Base-by-base conservation (phyloP, 2,888 invertebrate species). In the Sabellastarte sp. region DNA sequence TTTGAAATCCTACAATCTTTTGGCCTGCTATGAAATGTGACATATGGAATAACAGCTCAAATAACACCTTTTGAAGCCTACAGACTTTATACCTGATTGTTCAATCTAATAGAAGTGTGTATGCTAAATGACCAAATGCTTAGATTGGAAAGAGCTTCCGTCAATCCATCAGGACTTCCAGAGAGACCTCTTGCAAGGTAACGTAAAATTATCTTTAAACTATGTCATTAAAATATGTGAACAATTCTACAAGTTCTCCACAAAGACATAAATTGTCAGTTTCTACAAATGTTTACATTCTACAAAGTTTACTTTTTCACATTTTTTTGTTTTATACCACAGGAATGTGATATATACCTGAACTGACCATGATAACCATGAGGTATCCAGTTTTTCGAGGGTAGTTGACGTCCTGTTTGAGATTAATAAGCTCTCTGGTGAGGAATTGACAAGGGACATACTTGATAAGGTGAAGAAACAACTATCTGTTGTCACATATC, bases 61-160 rank as follows among this genome's bases (percentile, higher is more conserved):
- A n/a, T n/a, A n/a, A n/a, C n/a, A n/a, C n/a, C n/a, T n/a, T n/a
- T n/a, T n/a, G n/a, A n/a, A n/a, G n/a, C n/a, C n/a, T n/a, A n/a
- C n/a, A n/a, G n/a, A n/a, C n/a, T n/a, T n/a, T n/a, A n/a, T 41
- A 41, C 20, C 20, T 41, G 10, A 41, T 41, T 41, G 10, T 64
- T 4, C 58, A 80, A 78, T 63, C 65, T 71, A 4, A 63, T 77
- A 5, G 66, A 66, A 26, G 69, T 78, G 20, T 64, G 80, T 50
- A 65, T 67, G 41, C 59, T 78, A 26, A 81, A 82, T 65, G 80
- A 81, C 60, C 75, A 77, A 60, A 66, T 85, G 67, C 79, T 82
- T 72, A 70, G 73, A n/a, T 65, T 84, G 32, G 84, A 85, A 52
- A 74, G 84, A 68, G 79, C 80, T 32, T 84, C 85, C 70, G 76